A percentile compares a stretch with the other conserved stretches of the same genome.
These are phyloP conservation scores for Pedicia rivosa DNA, from an alignment of 2,888 invertebrate species.

Conservation along the genomic window DNA sequence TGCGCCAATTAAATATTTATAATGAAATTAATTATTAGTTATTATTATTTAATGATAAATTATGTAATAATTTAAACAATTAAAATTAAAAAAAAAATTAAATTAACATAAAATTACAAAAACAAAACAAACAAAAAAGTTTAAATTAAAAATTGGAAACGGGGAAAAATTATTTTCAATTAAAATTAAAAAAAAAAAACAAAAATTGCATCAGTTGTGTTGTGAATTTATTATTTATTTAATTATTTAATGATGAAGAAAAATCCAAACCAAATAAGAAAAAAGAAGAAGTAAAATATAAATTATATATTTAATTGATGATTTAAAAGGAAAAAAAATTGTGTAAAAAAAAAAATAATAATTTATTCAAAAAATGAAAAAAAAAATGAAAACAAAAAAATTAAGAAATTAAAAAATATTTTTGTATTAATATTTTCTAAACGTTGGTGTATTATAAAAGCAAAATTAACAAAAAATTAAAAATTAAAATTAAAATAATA, in stretches of 20 bases:
- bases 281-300: too few species aligned
- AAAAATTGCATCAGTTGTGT: slow-evolving; percentile 3
- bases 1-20: slow-evolving; percentile 1
- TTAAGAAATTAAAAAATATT: slow-evolving; percentile 40
- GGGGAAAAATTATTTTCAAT: not conserved
- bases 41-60: not conserved
- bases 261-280: too few species aligned
- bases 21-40: not conserved
- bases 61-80: not conserved
- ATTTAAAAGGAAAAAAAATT: not conserved
- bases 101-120: slow-evolving; percentile 1
- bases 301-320: too few species aligned
- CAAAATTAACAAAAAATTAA: slow-evolving; percentile 6
- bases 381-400: too few species aligned
- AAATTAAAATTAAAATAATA: slow-evolving; percentile 7
- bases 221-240: slow-evolving; percentile 2
- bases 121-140: slow-evolving; percentile 1
- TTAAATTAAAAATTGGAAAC: slow-evolving; percentile 1
- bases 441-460: slow-evolving; percentile 31
- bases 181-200: not conserved
- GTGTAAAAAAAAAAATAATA: slow-evolving; percentile 21
- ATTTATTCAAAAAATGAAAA: slow-evolving; percentile 36
- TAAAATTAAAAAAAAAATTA: not conserved
- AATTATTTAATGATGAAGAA: too few species aligned
- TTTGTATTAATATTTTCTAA: slow-evolving; percentile 44